Base-by-base conservation (phyloP, 2,888 invertebrate genomes). In the Ernsta delagoae region DNA sequence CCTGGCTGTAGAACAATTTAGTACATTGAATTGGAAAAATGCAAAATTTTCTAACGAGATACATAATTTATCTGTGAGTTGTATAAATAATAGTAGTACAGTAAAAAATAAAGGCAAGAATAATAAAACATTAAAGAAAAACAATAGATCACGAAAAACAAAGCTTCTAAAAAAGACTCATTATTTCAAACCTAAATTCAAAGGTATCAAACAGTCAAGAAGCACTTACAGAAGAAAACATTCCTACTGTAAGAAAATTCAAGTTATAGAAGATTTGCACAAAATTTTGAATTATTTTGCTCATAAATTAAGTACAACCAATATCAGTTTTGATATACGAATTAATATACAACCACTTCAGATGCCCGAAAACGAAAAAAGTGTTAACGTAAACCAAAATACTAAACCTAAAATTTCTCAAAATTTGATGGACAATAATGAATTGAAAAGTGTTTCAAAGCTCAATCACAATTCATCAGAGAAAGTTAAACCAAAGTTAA, bases 241-340 rank as follows among this genome's bases (percentile, higher is more conserved):
- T n/a, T 56, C 71, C 24, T 70, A 11, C 63, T 65, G 8, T 63
- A 31, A 31, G 31, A 74, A 24, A 70, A 73, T 41, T 74, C 69
- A 60, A 70, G 78, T 50, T 6, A 7, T 83, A 12, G 77, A 80
- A 62, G 76, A 85, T 64, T 78, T 84, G 48, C 75, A 83, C 71
- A 81, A 81, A 68, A 72, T 88, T 67, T 78, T 87, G 5, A 79
- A 83, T 62, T 84, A 84, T 73, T 82, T 89, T 70, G 75, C 79
- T 9, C 75, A 81, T 36, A 76, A 75, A 57, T 75, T 82, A 39
- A 73, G 73, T 43, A 78, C 81, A 36, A 83, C 77, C 53, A 83
- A 87, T 67, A 76, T 89, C 11, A 84, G 85, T 72, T 70, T 90
- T 56, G 85, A 90, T 71, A 76, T 91, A 71, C 81, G 83, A 57